phyloP scores from a whole-genome alignment of 1,140 invertebrate species.

The Anastatus disparis region DNA sequence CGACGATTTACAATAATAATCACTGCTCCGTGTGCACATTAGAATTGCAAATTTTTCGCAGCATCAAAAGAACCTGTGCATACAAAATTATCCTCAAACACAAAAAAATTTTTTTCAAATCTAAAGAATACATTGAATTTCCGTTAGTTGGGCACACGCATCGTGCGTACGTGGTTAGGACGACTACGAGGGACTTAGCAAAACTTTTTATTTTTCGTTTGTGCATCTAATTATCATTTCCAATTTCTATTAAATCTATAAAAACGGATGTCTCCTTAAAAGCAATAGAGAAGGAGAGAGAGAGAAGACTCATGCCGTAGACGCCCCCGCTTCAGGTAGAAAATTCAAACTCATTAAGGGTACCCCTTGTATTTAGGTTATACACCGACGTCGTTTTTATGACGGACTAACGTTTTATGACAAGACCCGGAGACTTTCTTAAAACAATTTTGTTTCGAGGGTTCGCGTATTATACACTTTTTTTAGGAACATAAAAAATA shows the following conservation, averaged over 20 bases:
- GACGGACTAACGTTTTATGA: slow-evolving; percentile 12
- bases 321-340: slow-evolving; percentile 21
- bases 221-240: slow-evolving; percentile 28
- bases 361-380: slow-evolving; percentile 15
- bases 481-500: slow-evolving; percentile 2
- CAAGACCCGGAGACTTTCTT: slow-evolving; percentile 12
- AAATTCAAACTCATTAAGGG: slow-evolving; percentile 25
- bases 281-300: no score
- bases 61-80: background rate
- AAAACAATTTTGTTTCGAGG: slow-evolving; percentile 21
- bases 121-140: no score
- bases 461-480: background rate
- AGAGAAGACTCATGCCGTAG: background rate
- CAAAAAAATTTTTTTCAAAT: no score
- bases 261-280: background rate
- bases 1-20: background rate
- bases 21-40: background rate
- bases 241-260: background rate
- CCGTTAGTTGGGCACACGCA: no score
- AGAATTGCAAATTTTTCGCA: background rate
- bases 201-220: background rate
- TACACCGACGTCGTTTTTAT: slow-evolving; percentile 11
- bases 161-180: background rate
- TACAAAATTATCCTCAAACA: no score
- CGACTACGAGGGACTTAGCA: background rate